These are phyloP conservation scores for Australoheros facetus DNA, from an alignment of 2,797 vertebrate genomes.

Conservation along the genomic window DNA sequence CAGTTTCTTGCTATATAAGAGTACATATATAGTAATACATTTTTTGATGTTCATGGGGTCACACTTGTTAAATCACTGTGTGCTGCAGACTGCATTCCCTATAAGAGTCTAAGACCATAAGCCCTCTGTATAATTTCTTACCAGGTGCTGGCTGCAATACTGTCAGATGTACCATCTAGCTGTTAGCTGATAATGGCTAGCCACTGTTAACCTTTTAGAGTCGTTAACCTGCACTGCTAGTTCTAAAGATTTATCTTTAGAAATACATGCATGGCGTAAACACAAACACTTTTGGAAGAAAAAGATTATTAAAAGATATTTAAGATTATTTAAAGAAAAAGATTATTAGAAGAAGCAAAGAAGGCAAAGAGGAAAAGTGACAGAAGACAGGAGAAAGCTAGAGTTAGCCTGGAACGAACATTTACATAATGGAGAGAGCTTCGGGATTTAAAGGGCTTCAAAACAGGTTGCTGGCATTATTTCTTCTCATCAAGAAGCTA, in stretches of 20 bases:
- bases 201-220: neutral
- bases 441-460: accelerated
- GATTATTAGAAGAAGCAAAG: neutral
- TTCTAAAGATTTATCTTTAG: neutral
- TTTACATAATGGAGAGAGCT: neutral
- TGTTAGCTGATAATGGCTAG: too few relatives aligned
- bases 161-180: too few relatives aligned
- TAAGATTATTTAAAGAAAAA: neutral
- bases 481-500: neutral
- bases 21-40: neutral
- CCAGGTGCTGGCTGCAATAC: too few relatives aligned
- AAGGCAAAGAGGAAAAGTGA: neutral
- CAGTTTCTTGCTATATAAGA: neutral
- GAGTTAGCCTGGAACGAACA: neutral
- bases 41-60: neutral
- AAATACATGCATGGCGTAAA: too few relatives aligned
- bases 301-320: neutral
- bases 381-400: neutral
- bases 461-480: neutral
- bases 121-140: too few relatives aligned
- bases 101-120: too few relatives aligned
- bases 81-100: neutral
- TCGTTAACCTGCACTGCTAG: neutral
- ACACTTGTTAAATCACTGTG: neutral
- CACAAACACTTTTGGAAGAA: neutral